Percentiles rank a stretch among this genome's conserved stretches.
phyloP scores from a whole-genome alignment of 2,888 invertebrate genomes.

The Agonopterix heracliana region DNA sequence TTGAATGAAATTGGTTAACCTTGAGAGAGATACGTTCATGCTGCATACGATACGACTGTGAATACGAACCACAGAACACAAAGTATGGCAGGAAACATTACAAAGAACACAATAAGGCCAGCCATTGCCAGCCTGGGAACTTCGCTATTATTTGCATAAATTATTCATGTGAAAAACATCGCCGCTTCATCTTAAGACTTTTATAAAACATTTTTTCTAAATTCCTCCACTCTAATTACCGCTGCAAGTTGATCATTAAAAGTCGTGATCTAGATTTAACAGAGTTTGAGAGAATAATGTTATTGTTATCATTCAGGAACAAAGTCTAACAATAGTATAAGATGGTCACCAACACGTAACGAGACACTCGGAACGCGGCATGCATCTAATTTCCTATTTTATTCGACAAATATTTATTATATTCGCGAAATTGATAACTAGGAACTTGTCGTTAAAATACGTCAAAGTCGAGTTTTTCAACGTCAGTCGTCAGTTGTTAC shows the following conservation, averaged over 20 bases:
- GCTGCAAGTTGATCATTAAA: conserved; percentile 25
- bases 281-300: conserved; percentile 27
- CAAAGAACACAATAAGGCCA: conserved; percentile 26
- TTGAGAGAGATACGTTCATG: conserved; percentile 1
- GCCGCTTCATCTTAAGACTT: conserved; percentile 25
- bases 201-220: conserved; percentile 26
- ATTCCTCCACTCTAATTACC: conserved; percentile 34
- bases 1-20: conserved; percentile 1
- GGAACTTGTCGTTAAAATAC: too few relatives aligned
- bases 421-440: too few relatives aligned
- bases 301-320: conserved; percentile 34
- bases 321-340: conserved; percentile 32
- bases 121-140: conserved; percentile 31
- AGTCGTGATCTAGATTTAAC: conserved; percentile 35
- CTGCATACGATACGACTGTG: neutral
- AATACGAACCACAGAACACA: neutral
- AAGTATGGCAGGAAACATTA: conserved; percentile 28
- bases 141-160: conserved; percentile 27
- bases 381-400: conserved; percentile 29
- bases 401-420: neutral
- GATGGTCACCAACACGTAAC: conserved; percentile 27
- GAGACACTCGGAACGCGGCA: conserved; percentile 28
- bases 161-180: conserved; percentile 39
- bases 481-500: too few relatives aligned
- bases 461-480: too few relatives aligned